These are phyloP conservation scores for Papilio aristodemus DNA, from an alignment of 1,140 invertebrate genomes.

Conservation along the genomic window DNA sequence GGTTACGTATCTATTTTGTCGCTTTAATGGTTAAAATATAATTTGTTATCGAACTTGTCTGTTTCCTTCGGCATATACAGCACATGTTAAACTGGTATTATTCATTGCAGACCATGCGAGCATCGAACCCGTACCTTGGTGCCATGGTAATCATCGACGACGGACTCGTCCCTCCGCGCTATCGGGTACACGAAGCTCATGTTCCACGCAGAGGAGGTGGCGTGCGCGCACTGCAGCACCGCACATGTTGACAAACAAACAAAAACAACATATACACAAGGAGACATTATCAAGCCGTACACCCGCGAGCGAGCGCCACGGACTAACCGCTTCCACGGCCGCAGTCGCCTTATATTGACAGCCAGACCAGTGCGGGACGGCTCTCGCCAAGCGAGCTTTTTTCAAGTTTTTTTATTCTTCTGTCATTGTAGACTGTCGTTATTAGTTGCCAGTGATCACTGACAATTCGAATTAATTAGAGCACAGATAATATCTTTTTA, in stretches of 20 bases:
- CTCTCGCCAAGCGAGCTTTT: constrained; percentile 31
- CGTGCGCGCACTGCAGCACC: constrained; percentile 67
- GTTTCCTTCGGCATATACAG: neutral
- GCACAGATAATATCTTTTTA: constrained; percentile 5
- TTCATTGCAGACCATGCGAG: no score
- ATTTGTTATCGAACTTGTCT: neutral
- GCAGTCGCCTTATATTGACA: constrained; percentile 54
- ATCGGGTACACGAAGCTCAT: constrained; percentile 86
- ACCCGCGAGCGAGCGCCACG: constrained; percentile 39
- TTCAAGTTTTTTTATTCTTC: constrained; percentile 26
- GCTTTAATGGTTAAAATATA: neutral
- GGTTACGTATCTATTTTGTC: neutral
- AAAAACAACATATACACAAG: constrained; percentile 42
- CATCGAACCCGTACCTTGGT: constrained; percentile 82
- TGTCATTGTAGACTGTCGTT: constrained; percentile 2
- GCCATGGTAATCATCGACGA: constrained; percentile 91
- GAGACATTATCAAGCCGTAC: constrained; percentile 46
- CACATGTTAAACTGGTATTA: no score
- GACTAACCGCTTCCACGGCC: constrained; percentile 48
- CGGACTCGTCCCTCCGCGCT: constrained; percentile 87
- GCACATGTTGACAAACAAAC: constrained; percentile 50
- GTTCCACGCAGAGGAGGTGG: constrained; percentile 49
- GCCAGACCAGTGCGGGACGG: constrained; percentile 36
- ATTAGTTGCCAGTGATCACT: constrained; percentile 14
- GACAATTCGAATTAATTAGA: constrained; percentile 2